Conservation (phyloP, 92 coral and sea anemone genomes). For the Anthopleura xanthogrammica region DNA sequence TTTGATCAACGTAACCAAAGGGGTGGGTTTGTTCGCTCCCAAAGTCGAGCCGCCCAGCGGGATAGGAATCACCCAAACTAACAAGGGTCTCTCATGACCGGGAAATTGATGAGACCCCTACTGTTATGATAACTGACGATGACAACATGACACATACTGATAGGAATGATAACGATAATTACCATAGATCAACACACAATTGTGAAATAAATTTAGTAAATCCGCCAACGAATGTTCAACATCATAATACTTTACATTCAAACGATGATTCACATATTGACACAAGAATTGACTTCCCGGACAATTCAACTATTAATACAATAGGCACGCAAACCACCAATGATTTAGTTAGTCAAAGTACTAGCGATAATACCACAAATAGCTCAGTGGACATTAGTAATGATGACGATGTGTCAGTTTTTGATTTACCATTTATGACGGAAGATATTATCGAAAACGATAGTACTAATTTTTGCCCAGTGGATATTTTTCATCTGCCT, state of each 20-base stretch:
- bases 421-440: not conserved
- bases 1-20: not conserved
- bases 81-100: constrained; percentile 9
- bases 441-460: not conserved
- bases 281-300: not conserved
- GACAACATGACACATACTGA: not conserved
- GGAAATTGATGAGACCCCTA: constrained; percentile 18
- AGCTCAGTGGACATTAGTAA: not conserved
- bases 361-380: not conserved
- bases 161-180: not conserved
- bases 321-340: not conserved
- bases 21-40: not conserved
- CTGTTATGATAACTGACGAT: not conserved
- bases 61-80: constrained; percentile 8
- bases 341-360: not conserved
- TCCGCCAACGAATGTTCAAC: not conserved
- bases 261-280: not conserved
- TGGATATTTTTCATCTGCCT: not conserved
- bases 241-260: not conserved
- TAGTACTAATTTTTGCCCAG: not conserved
- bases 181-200: not conserved
- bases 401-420: not conserved
- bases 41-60: not conserved
- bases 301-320: not conserved
- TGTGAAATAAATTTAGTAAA: not conserved